Evolutionary conservation across 2,888 invertebrate genomes (phyloP).

Genomic region (Parasteatoda lunata): DNA sequence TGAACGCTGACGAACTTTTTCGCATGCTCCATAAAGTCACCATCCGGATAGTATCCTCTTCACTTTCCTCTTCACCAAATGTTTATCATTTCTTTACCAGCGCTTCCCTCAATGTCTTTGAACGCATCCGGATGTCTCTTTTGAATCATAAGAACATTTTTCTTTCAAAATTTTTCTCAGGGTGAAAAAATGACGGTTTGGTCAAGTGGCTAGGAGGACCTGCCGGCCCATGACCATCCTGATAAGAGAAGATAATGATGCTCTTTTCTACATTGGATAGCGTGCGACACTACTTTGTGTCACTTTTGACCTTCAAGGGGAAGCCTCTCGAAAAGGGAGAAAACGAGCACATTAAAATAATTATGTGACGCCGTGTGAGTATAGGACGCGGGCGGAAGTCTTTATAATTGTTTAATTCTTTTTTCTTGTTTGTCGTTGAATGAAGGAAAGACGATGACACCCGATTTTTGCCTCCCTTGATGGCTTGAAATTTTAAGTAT

Average conservation of each 20-base stretch:
- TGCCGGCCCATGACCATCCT: constrained; percentile 1
- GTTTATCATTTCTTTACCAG: too few species aligned
- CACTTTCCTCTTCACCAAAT: too few species aligned
- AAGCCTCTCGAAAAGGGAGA: not conserved
- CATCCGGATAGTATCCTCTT: too few species aligned
- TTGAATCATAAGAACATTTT: not conserved
- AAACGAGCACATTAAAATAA: constrained; percentile 2
- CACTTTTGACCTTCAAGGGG: constrained; percentile 2
- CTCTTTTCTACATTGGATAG: not conserved
- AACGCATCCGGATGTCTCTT: not conserved
- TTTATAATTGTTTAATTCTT: not conserved
- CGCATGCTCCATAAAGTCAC: too few species aligned
- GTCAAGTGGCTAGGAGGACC: constrained; percentile 8
- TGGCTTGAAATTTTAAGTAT: too few species aligned
- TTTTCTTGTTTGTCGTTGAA: not conserved
- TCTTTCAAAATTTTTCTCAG: too few species aligned
- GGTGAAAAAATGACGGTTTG: not conserved
- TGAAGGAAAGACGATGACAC: too few species aligned
- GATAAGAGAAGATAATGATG: not conserved
- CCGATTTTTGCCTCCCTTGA: too few species aligned
- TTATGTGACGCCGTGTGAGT: not conserved
- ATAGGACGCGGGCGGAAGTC: not conserved
- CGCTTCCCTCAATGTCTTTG: too few species aligned
- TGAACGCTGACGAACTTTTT: too few species aligned
- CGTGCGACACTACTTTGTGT: constrained; percentile 2